Evolutionary conservation across 2,113 vertebrate species (phyloP).

Genomic region (Trachemys scripta): DNA sequence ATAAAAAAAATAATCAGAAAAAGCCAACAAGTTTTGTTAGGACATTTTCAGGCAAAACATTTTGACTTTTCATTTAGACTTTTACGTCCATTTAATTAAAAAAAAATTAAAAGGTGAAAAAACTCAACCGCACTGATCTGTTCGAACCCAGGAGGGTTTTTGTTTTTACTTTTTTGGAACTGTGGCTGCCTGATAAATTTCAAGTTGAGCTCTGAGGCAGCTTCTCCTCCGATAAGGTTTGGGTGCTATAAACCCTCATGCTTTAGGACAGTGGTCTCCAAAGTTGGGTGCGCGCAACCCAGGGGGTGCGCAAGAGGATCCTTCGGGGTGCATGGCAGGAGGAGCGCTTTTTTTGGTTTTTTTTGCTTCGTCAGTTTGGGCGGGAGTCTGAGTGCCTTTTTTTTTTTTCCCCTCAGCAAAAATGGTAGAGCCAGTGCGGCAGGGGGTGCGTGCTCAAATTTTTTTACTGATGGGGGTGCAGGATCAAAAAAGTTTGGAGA

Average conservation of each 20-base stretch:
- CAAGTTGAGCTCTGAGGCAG: neutral
- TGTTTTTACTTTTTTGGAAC: neutral
- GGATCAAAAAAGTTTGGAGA: too few relatives aligned
- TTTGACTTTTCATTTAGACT: neutral
- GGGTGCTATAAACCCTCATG: neutral
- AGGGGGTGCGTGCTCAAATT: too few relatives aligned
- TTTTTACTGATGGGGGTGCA: too few relatives aligned
- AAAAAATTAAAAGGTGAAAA: neutral
- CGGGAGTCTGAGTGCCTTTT: too few relatives aligned
- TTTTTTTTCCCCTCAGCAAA: too few relatives aligned
- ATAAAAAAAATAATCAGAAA: neutral
- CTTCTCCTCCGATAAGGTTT: accelerated
- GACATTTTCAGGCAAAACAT: neutral
- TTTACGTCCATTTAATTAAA: neutral
- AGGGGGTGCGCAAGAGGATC: too few relatives aligned
- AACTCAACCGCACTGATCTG: neutral
- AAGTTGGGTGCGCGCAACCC: too few relatives aligned
- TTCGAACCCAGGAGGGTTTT: neutral
- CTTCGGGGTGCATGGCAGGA: too few relatives aligned
- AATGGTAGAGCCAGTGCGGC: too few relatives aligned
- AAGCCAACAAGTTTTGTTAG: neutral
- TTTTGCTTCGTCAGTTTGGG: too few relatives aligned
- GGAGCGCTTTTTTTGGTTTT: too few relatives aligned
- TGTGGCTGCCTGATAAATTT: neutral
- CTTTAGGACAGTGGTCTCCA: neutral